Base-by-base conservation (phyloP, 2,797 vertebrate species). In the Liparis tanakae region DNA sequence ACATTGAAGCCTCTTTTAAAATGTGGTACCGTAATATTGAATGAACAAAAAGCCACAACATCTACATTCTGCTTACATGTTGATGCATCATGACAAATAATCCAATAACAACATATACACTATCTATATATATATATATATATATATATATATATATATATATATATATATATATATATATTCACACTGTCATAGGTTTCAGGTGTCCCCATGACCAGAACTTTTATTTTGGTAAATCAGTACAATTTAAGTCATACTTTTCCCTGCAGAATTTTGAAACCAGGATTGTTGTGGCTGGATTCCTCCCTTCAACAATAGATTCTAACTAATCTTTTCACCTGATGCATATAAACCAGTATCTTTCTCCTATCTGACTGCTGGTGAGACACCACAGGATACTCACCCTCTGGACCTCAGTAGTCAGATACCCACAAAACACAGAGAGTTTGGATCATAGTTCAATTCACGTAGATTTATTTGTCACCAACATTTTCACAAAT, bases 151-250 rank as follows among this genome's bases (percentile, higher is more conserved):
- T 57, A 59, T 59, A n/a, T n/a, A 10, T n/a, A n/a, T 36, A 14
- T 9, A 64, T 57, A 59, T 59, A n/a, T n/a, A 10, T n/a, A n/a
- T 36, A 14, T 9, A 64, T 57, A 59, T 59, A n/a, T n/a, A 10
- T n/a, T n/a, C 7, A 56, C 10, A 30, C 44, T 20, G 1, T 33
- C 43, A 30, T 50, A 37, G 36, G 6, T 1, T 14, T 4, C 7
- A 1, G 44, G 37, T 39, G 37, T 63, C n/a, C 41, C 18, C 18
- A 55, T 43, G 5, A 46, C 8, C 44, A 46, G 3, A 13, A 4
- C 14, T 51, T 65, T 36, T 34, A 41, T 22, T 20, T 59, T 37
- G 22, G 15, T 55, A 48, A 3, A 20, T 30, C 46, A n/a, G 18
- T 48, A 48, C 46, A 48, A 18, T 50, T 25, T 30, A 44, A 2